phyloP scores from a whole-genome alignment of 2,797 vertebrate species.

The Carduelis carduelis region DNA sequence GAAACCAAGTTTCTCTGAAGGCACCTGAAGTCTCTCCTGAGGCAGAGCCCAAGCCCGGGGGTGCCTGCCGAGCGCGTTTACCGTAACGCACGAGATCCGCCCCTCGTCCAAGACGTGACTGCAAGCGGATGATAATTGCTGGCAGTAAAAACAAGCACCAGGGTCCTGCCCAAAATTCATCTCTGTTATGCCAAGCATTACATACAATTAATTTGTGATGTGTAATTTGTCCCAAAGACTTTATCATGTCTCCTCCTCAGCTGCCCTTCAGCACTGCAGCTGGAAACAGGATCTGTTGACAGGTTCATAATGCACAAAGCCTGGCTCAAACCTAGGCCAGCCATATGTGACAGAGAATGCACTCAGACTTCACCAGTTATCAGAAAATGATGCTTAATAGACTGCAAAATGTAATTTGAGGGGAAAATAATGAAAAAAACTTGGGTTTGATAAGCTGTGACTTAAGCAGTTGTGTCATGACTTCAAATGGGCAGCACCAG shows the following conservation, averaged over 20 bases:
- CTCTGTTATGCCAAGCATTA: conserved; percentile 5
- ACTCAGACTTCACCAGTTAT: background rate
- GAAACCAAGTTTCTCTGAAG: background rate
- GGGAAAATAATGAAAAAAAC: background rate
- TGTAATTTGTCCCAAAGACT: background rate
- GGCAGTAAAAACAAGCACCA: background rate
- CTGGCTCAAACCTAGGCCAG: background rate
- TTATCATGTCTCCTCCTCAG: background rate
- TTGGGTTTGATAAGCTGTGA: background rate
- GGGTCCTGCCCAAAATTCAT: conserved; percentile 7
- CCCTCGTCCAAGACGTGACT: conserved; percentile 22
- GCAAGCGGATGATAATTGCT: conserved; percentile 13
- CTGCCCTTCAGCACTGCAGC: background rate
- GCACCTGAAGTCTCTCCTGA: background rate
- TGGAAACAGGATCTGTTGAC: background rate
- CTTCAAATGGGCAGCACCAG: background rate
- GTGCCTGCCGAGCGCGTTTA: background rate
- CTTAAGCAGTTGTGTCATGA: background rate
- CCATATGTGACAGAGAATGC: background rate
- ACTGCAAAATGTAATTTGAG: background rate
- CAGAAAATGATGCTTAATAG: background rate
- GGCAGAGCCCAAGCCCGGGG: background rate
- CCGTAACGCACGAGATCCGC: background rate
- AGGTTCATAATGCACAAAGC: background rate
- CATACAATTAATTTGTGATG: conserved; percentile 39